These are phyloP conservation scores for Unio delphinus DNA, from an alignment of 2,888 invertebrate species.

Conservation along the genomic window DNA sequence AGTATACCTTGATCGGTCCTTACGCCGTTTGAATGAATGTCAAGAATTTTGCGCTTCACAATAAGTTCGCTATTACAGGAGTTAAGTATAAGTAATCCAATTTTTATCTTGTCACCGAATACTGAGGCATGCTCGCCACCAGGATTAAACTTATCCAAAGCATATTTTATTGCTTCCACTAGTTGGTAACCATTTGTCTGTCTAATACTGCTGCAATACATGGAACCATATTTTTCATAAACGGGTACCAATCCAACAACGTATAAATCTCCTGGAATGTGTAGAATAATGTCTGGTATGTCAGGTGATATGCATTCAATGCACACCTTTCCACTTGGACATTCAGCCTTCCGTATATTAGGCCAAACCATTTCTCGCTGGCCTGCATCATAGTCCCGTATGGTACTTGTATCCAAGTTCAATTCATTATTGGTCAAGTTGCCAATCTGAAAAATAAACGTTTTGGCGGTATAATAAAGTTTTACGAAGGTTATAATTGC, in stretches of 20 bases:
- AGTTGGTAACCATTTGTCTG: not conserved
- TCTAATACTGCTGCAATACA: not conserved
- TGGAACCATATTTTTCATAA: not conserved
- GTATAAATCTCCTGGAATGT: not conserved
- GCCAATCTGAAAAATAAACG: too few relatives aligned
- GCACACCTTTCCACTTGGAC: too few relatives aligned
- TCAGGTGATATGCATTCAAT: too few relatives aligned
- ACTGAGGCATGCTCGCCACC: not conserved
- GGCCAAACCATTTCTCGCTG: too few relatives aligned
- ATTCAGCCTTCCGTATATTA: too few relatives aligned
- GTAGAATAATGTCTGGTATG: not conserved
- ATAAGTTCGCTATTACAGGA: not conserved
- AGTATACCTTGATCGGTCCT: not conserved
- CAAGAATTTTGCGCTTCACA: not conserved
- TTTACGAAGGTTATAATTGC: too few relatives aligned
- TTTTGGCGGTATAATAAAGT: too few relatives aligned
- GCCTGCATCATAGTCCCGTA: too few relatives aligned
- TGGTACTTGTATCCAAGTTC: too few relatives aligned
- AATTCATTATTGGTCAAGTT: too few relatives aligned
- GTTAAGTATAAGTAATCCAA: slow-evolving; percentile 2
- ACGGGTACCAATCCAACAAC: not conserved
- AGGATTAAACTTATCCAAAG: not conserved
- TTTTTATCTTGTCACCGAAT: not conserved
- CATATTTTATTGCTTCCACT: not conserved
- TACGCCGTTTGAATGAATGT: not conserved